A percentile compares a stretch with the other conserved stretches of the same genome.
Evolutionary conservation across 2,113 vertebrate genomes (phyloP).

Genomic region (Oryzias curvinotus): DNA sequence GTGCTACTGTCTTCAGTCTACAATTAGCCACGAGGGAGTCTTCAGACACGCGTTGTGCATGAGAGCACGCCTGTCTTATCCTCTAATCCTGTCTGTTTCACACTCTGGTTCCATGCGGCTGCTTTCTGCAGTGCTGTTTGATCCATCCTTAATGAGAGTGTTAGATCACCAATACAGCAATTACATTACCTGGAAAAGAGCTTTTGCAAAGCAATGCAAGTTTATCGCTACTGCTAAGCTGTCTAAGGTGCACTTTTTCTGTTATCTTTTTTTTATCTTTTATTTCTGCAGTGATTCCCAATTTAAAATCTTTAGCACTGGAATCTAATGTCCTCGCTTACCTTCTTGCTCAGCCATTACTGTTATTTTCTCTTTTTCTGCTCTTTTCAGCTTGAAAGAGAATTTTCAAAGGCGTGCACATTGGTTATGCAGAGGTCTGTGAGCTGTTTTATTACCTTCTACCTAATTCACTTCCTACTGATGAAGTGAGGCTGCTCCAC

Average conservation of each 20-base stretch:
- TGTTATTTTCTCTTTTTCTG: constrained; percentile 13
- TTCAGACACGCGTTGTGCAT: constrained; percentile 50
- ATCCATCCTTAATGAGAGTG: constrained; percentile 70
- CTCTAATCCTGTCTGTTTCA: constrained; percentile 67
- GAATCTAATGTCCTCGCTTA: constrained; percentile 23
- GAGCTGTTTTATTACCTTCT: constrained; percentile 14
- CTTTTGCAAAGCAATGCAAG: constrained; percentile 22
- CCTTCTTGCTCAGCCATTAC: constrained; percentile 18
- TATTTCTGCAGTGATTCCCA: constrained; percentile 2
- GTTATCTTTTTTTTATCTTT: constrained; percentile 26
- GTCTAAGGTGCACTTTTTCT: constrained; percentile 15
- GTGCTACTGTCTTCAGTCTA: constrained; percentile 45
- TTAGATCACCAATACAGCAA: constrained; percentile 67
- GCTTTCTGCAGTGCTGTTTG: constrained; percentile 56
- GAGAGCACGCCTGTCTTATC: constrained; percentile 60
- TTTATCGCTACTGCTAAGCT: constrained; percentile 48
- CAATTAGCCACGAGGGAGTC: constrained; percentile 59
- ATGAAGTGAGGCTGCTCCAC: constrained; percentile 5
- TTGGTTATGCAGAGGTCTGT: constrained; percentile 38
- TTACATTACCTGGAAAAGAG: constrained; percentile 63
- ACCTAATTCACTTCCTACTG: constrained; percentile 12
- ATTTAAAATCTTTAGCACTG: constrained; percentile 21
- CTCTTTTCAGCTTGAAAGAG: constrained; percentile 24
- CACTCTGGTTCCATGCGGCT: constrained; percentile 47
- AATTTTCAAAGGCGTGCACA: constrained; percentile 27